Base-by-base conservation (phyloP, 2,888 invertebrate species). In the Disparrhopalites patrizii region DNA sequence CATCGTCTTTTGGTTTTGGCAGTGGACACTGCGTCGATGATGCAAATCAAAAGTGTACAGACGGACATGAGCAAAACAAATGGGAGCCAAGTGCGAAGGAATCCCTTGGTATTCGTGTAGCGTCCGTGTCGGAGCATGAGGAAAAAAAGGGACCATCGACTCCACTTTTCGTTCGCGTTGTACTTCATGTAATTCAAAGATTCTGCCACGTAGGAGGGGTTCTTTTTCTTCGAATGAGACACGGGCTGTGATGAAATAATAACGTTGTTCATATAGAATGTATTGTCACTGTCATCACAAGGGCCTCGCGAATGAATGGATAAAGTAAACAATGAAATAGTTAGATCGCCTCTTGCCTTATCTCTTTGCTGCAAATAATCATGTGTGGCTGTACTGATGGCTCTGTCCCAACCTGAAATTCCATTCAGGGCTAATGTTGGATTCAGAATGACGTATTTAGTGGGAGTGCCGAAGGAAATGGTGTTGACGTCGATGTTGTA, bases 401-500 rank as follows among this genome's bases (percentile, higher is more conserved):
- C 55, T 55, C 30, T 7, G 38, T 56, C 38, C 56, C 56, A 56
- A 1, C 38, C 25, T 23, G 7, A 15, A 36, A 20, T 31, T 55
- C 31, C 55, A 23, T n/a, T 23, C 8, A 15, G 3, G 13, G 56
- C 56, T 13, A 56, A 20, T 3, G 31, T 15, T 23, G 56, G 38
- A 23, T 56, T 18, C 25, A 56, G 38, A 13, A n/a, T 30, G 15
- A 36, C 36, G 56, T 56, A 56, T 23, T 56, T 56, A 23, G 56
- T 56, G 25, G 56, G 56, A 3, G 10, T 4, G 3, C 56, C 56
- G 25, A 23, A 56, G 1, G 56, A 56, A 2, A 56, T 38, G 1
- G 56, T 56, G 38, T 56, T 56, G 5, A 56, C 27, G 7, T 38
- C 56, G 25, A 56, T 56, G 3, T 56, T 25, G n/a, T 56, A 56